Evolutionary conservation across 2,797 vertebrate genomes (phyloP).

Genomic region (Cirrhinus molitorella): DNA sequence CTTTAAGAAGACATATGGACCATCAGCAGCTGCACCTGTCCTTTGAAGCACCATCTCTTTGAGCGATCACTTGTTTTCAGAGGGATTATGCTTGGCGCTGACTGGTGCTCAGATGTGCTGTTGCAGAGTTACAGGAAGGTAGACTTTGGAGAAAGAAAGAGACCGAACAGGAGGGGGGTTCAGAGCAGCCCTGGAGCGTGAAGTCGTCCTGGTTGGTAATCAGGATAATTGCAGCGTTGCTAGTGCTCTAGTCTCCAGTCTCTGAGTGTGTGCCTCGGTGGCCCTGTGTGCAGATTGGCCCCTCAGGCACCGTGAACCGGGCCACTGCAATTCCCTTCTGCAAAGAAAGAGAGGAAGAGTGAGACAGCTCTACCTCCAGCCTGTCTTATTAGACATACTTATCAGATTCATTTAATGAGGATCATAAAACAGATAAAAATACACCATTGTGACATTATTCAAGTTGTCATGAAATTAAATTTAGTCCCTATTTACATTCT

Average conservation of each 20-base stretch:
- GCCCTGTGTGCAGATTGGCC: conserved; percentile 66
- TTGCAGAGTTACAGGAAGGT: conserved; percentile 13
- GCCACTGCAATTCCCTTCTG: conserved; percentile 27
- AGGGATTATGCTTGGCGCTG: conserved; percentile 25
- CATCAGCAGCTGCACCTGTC: conserved; percentile 40
- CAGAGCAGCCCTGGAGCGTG: conserved; percentile 74
- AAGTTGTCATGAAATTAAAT: neutral
- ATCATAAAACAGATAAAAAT: conserved; percentile 27
- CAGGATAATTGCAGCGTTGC: conserved; percentile 80
- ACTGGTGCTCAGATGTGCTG: conserved; percentile 45
- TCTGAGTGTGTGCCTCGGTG: conserved; percentile 63
- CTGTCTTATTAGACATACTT: conserved; percentile 48
- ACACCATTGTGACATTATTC: neutral
- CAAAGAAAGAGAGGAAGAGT: conserved; percentile 8
- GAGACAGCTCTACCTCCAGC: conserved; percentile 20
- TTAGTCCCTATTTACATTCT: neutral
- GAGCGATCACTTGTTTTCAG: conserved; percentile 35
- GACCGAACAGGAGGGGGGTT: conserved; percentile 69
- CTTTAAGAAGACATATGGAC: conserved; percentile 51
- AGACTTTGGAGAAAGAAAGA: conserved; percentile 62
- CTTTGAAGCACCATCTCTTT: conserved; percentile 25
- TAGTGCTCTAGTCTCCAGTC: conserved; percentile 67
- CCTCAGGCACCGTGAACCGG: conserved; percentile 40
- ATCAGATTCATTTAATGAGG: conserved; percentile 46
- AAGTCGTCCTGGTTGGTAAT: conserved; percentile 71